These are phyloP conservation scores for Elysia chlorotica DNA, from an alignment of 1,140 invertebrate genomes.

Conservation along the genomic window DNA sequence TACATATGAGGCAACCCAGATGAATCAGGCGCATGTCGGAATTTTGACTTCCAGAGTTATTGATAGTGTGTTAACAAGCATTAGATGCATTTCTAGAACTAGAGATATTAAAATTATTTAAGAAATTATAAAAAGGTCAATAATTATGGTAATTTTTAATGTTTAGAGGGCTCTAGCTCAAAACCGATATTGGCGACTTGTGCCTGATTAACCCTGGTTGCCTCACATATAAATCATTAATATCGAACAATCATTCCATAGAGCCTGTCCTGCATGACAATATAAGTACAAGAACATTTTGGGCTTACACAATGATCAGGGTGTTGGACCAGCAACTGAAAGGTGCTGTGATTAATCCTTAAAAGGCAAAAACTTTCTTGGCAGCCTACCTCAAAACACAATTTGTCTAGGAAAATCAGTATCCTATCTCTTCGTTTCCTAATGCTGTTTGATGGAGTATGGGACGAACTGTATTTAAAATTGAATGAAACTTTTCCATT, in stretches of 20 bases:
- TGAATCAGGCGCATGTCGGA: too few species aligned
- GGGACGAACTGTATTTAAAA: neutral
- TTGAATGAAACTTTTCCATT: neutral
- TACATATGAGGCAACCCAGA: too few species aligned
- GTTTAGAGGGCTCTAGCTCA: neutral
- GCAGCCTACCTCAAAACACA: too few species aligned
- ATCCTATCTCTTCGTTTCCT: neutral
- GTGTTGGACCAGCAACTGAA: too few species aligned
- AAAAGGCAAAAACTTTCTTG: too few species aligned
- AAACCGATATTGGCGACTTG: neutral
- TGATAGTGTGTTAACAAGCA: too few species aligned
- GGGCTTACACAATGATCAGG: neutral
- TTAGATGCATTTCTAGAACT: too few species aligned
- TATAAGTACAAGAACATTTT: neutral
- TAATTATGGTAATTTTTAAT: neutral
- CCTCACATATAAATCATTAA: neutral
- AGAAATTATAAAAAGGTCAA: neutral
- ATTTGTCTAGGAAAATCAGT: too few species aligned
- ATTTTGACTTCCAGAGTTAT: too few species aligned
- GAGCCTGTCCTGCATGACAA: neutral
- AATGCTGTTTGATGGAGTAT: neutral
- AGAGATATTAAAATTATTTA: neutral
- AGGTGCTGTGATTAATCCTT: too few species aligned
- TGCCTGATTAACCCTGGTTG: neutral
- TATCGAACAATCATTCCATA: neutral